Evolutionary conservation across 2,113 vertebrate genomes (phyloP), one percentile per base, ranked within the genome.

Genomic region (Apteryx mantelli): DNA sequence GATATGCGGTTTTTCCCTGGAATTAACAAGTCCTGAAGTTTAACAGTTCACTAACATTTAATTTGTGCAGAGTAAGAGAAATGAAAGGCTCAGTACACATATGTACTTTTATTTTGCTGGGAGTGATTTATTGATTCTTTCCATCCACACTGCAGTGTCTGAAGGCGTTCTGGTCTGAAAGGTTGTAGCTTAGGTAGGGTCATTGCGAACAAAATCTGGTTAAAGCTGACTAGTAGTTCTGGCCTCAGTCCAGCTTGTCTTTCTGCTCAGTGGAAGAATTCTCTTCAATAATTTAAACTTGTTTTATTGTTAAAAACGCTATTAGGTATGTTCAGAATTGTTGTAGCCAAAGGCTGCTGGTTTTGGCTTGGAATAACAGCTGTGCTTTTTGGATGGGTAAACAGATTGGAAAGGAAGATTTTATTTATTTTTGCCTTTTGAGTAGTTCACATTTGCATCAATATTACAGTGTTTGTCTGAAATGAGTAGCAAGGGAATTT

Each of bases 51-150:
- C 4, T 66, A 79, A 52, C 25, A 66, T 79, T 77, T 96, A 17
- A 69, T 92, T 94, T 92, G 42, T 53, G 22, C 64, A 82, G 65
- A 92, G 61, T 68, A 86, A 80, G 84, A 85, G 55, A 34, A 5
- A 2, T 36, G 32, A 58, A 55, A 87, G 48, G 15, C 68, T 95
- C 66, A 70, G 40, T 36, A 22, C 56, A 38, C 2, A 1, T 61
- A 7, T 60, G 32, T 83, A 9, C 56, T 86, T 64, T 52, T 77
- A 1, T 92, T 95, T 94, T 92, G 11, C 48, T 89, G 52, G 28
- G 32, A 77, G 24, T 68, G 40, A 65, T 88, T 68, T 88, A 71
- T 91, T 85, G 94, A 79, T 93, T 70, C 20, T 69, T 95, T 90
- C 74, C 87, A 68, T 85, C 66, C 70, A 12, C 53, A 68, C 22